These are phyloP conservation scores for Oscheius sp. DNA, from an alignment of 2,888 invertebrate genomes.

Conservation along the genomic window DNA sequence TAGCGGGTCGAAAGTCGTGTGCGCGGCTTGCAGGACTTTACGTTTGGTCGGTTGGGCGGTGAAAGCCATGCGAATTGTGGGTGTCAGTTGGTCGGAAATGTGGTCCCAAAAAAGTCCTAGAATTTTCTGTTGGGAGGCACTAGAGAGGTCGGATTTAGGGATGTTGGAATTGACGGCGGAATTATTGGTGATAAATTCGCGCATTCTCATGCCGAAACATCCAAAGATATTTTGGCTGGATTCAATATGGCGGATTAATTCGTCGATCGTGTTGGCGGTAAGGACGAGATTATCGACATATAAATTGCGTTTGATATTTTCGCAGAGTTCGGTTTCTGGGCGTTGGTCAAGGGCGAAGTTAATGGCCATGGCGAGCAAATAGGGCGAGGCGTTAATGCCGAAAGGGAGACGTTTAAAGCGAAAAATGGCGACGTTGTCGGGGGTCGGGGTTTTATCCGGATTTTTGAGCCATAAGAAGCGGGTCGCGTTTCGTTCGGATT, in stretches of 20 bases:
- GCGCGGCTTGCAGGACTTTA: background rate
- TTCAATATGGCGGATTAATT: constrained; percentile 8
- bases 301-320: background rate
- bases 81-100: background rate
- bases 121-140: background rate
- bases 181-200: constrained; percentile 17
- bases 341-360: constrained; percentile 27
- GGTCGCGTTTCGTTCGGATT: constrained; percentile 42
- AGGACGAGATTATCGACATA: constrained; percentile 31
- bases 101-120: background rate
- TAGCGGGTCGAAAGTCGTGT: constrained; percentile 4
- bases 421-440: constrained; percentile 41
- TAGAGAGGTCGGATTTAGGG: background rate
- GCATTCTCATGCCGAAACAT: constrained; percentile 2
- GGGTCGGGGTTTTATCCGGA: background rate
- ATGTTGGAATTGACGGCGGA: background rate
- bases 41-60: background rate
- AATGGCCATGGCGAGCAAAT: constrained; percentile 47
- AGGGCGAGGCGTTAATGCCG: constrained; percentile 47
- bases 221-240: background rate
- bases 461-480: constrained; percentile 56
- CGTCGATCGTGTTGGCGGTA: background rate
- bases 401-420: constrained; percentile 54
- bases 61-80: background rate
- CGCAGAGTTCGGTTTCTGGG: background rate